A percentile compares a stretch with the other conserved stretches of the same genome.
These are phyloP conservation scores for Poecile atricapillus DNA, from an alignment of 2,113 vertebrate genomes.

Conservation along the genomic window DNA sequence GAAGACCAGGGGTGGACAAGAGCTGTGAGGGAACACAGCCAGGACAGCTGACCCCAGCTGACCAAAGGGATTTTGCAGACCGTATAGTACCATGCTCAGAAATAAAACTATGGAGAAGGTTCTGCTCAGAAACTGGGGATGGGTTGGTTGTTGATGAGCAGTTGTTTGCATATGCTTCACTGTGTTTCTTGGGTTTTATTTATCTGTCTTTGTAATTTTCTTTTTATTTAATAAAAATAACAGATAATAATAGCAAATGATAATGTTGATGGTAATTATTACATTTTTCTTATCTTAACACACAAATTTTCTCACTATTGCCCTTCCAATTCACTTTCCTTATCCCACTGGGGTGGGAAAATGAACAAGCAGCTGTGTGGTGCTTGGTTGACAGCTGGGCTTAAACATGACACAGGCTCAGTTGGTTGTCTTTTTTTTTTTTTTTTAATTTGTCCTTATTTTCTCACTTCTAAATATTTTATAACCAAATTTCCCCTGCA, in stretches of 20 bases:
- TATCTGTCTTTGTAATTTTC: background rate
- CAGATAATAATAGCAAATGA: background rate
- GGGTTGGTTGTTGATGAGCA: accelerated
- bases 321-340: background rate
- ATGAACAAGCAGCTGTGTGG: background rate
- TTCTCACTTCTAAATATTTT: background rate
- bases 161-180: background rate
- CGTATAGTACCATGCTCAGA: accelerated
- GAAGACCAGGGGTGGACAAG: background rate
- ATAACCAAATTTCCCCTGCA: background rate
- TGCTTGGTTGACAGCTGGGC: background rate
- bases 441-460: background rate
- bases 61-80: background rate
- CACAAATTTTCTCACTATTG: background rate
- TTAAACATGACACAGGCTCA: background rate
- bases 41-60: background rate
- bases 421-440: accelerated
- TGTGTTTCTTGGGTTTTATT: background rate
- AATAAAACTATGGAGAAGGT: background rate
- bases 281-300: background rate
- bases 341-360: background rate
- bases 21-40: background rate
- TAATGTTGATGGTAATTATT: background rate
- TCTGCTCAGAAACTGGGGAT: background rate
- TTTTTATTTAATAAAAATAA: background rate